Evolutionary conservation across 2,888 invertebrate species (phyloP), one percentile per base, ranked within the genome.

Genomic region (Tribolium freemani): DNA sequence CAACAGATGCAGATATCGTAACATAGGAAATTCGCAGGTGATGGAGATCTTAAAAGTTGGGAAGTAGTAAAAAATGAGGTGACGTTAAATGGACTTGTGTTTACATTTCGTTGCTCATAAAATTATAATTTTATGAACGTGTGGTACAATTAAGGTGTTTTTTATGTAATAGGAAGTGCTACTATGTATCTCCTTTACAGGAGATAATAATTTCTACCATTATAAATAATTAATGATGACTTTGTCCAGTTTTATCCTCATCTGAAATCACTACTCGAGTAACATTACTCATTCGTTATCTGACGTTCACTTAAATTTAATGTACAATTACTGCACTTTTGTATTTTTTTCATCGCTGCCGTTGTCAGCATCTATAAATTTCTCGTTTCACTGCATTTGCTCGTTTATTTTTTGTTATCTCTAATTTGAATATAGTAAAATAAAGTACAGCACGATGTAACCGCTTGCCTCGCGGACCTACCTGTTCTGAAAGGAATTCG

Each of bases 401-500:
- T 69, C 45, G 53, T 38, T 69, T 63, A 61, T 61, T 66, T 67
- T 56, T 16, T 44, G 38, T 71, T 53, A 46, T 72, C 63, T 56
- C 67, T 67, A 74, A 71, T 74, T 74, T 72, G 68, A 74, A 72
- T 74, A 74, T 69, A 64, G 68, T 69, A 61, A 72, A 74, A 74
- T 74, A 71, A 74, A 72, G 71, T 71, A 60, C 67, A 51, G 54
- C 57, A 57, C 57, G 64, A 57, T 46, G 61, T 61, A 57, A 57
- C 63, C 71, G 71, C 66, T 70, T 63, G 63, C 63, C 38, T 46
- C 63, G 66, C 60, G 57, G 66, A 73, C 73, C 69, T 77, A 78
- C 78, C 76, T 77, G 77, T 72, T 70, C 72, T 64, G 73, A 73
- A 75, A 77, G 76, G 77, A 77, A 78, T 77, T 77, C 73, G 73